Conservation (phyloP, 2,888 invertebrate species). For the Lycophotia porphyrea region DNA sequence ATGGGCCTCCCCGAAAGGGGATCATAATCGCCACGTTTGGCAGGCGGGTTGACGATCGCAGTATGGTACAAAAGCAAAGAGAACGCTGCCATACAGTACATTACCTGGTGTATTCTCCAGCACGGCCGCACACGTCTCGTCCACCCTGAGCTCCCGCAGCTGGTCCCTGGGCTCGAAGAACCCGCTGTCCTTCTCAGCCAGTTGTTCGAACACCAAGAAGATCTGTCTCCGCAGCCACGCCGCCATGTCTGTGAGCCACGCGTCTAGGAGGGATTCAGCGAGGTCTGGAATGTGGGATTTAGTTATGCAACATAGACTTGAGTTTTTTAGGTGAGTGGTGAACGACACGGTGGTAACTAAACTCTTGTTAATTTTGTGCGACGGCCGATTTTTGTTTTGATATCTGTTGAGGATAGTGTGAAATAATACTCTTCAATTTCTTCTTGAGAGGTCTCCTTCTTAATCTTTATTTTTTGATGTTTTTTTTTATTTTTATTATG, state of each 20-base stretch:
- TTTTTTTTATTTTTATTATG: too few species aligned
- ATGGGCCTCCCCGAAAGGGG: too few species aligned
- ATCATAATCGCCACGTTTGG: too few species aligned
- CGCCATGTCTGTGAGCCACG: slow-evolving; percentile 77
- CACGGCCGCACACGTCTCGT: slow-evolving; percentile 76
- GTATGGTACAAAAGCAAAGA: too few species aligned
- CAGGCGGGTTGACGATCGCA: too few species aligned
- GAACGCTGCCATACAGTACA: too few species aligned
- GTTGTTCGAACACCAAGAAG: slow-evolving; percentile 77
- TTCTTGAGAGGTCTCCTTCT: too few species aligned
- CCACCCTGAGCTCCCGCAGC: slow-evolving; percentile 66
- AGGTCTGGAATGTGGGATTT: slow-evolving; percentile 72
- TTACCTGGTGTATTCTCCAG: slow-evolving; percentile 77
- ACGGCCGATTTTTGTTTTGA: neutral
- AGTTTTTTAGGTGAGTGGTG: neutral
- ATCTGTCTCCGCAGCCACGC: slow-evolving; percentile 78
- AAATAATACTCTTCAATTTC: too few species aligned
- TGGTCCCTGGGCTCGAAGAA: slow-evolving; percentile 36
- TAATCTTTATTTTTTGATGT: too few species aligned
- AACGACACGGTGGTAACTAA: neutral
- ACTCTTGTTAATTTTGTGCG: neutral
- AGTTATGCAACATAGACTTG: neutral
- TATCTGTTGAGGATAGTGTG: too few species aligned
- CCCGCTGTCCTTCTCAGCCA: slow-evolving; percentile 64
- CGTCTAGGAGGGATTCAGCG: slow-evolving; percentile 77